Evolutionary conservation across 2,113 vertebrate species (phyloP), one percentile per base, ranked within the genome.

Genomic region (Passerina amoena): DNA sequence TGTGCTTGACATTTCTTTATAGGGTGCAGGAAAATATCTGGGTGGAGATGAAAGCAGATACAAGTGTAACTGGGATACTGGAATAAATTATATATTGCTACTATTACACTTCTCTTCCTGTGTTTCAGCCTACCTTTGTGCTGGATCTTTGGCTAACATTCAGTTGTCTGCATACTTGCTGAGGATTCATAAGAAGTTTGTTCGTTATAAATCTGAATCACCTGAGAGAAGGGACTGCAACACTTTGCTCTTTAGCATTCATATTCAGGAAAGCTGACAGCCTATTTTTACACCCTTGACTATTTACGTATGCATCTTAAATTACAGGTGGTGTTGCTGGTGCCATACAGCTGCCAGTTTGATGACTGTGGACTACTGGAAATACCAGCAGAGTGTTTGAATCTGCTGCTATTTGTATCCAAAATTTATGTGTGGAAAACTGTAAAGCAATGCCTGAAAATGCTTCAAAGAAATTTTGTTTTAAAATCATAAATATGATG

Each of bases 1-100:
- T 96, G 94, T 91, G 82, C 93, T 85, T 95, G 88, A 95, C 91
- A 95, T 96, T 96, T 97, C 96, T 97, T 97, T 96, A 97, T 96
- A 97, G 93, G 80, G 92, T 95, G 95, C 94, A 94, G 91, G 92
- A 91, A 96, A 96, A 95, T 94, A 96, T 66, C 97, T 96, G 95
- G 93, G 92, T 93, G 91, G 92, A 96, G 94, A 97, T 96, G 94
- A 96, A 95, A 97, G 96, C 89, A 95, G 90, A 94, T 96, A 96
- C 86, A 97, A 96, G 92, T 91, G 88, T 93, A 96, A 91, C 92
- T 73, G 71, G 82, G 82, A 93, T 96, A 95, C 75, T 96, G 93
- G 94, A 97, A 95, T 96, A 97, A 96, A 94, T 97, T 93, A 96
- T 91, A 83, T 86, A 96, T 97, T 86, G 92, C 85, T 96, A 86